These are phyloP conservation scores for Kradibia gibbosae DNA, from an alignment of 1,140 invertebrate genomes.

Conservation along the genomic window DNA sequence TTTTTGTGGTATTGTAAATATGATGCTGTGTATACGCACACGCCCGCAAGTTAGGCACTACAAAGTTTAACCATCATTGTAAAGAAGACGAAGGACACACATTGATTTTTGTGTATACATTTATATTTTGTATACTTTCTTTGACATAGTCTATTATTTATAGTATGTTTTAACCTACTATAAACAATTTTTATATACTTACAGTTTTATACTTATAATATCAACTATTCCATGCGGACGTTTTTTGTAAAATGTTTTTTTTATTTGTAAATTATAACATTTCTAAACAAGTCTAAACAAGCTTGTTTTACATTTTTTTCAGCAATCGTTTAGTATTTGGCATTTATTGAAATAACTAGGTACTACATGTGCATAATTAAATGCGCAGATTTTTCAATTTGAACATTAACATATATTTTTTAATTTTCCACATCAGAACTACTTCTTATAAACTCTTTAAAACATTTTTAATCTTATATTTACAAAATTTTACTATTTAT, in stretches of 20 bases:
- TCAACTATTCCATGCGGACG: conserved; percentile 28
- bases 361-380: conserved; percentile 35
- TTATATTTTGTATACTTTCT: conserved; percentile 49
- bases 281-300: conserved; percentile 2
- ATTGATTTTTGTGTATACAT: conserved; percentile 36
- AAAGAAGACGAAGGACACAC: conserved; percentile 35
- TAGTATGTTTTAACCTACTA: too few relatives aligned
- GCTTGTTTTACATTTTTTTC: conserved; percentile 14
- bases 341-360: conserved; percentile 33
- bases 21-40: neutral
- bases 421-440: conserved; percentile 36
- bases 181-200: conserved; percentile 13
- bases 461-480: neutral
- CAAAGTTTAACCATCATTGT: conserved; percentile 49
- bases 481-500: neutral
- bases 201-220: conserved; percentile 42
- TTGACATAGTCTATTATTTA: conserved; percentile 34
- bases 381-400: conserved; percentile 28
- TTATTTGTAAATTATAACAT: conserved; percentile 34
- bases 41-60: conserved; percentile 45
- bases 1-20: neutral
- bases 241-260: neutral
- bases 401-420: conserved; percentile 27
- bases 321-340: conserved; percentile 1
- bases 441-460: conserved; percentile 21